Evolutionary conservation across 2,888 invertebrate genomes (phyloP), one percentile per base, ranked within the genome.

Genomic region (Theretra japonica): DNA sequence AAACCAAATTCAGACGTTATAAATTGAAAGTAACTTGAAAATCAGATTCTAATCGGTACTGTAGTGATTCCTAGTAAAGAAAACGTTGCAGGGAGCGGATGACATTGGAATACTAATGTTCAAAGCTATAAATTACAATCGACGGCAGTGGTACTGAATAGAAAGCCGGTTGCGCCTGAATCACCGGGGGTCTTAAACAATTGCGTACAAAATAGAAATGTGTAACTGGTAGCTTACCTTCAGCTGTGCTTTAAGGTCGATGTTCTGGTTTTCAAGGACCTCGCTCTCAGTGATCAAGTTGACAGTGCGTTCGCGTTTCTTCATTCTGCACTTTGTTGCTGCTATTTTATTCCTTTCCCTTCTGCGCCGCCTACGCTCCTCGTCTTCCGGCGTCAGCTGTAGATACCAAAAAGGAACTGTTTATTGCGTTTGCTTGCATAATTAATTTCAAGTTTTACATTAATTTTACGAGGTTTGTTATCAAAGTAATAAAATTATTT

Each of bases 301-400:
- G 80, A 96, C 96, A 1, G 98, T 98, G 78, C 97, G 96, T 87
- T 98, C 98, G 57, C 98, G 96, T 89, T 98, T 98, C 95, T 98
- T 98, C 95, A 98, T 96, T 78, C 98, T 96, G 87, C 98, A 98
- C 90, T 98, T 98, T 17, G 98, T 98, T 73, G 98, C 98, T 70
- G 98, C 98, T 77, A 98, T 97, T 94, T 98, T 98, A 91, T 98
- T 98, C 80, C 98, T 95, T 91, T 98, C 98, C 82, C 98, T 96
- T 84, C 98, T 95, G 73, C 98, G 95, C 74, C 97, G 95, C 73
- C 98, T 95, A 53, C 98, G 95, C 86, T 98, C 98, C 92, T 98
- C 98, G 86, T 98, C 98, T 94, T 98, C 98, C 69, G 97, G 97
- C 15, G 98, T 98, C 78, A 98, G 92, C 97, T 97, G 91, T 48